phyloP scores from a whole-genome alignment of 2,113 vertebrate genomes.

The Gnathonemus echidnorhynchus region DNA sequence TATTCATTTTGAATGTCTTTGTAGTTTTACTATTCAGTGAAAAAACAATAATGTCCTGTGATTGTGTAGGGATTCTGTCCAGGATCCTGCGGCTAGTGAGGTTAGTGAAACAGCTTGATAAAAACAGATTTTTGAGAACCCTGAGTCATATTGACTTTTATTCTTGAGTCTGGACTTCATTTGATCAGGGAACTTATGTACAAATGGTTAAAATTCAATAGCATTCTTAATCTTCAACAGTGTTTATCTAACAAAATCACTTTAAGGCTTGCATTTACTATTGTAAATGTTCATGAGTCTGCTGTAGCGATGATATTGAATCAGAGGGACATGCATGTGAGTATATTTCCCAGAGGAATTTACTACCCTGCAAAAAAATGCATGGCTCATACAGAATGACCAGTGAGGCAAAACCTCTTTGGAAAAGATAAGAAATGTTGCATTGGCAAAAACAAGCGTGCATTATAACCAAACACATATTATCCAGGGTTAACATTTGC shows the following conservation, averaged over 20 bases:
- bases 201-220: neutral
- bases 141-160: neutral
- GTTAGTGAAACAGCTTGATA: neutral
- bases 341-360: neutral
- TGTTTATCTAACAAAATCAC: neutral
- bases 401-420: neutral
- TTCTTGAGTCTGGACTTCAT: neutral
- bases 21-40: neutral
- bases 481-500: neutral
- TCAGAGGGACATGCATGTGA: neutral
- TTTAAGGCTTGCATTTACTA: neutral
- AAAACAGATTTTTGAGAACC: neutral
- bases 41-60: neutral
- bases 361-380: neutral
- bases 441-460: neutral
- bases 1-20: neutral
- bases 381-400: neutral
- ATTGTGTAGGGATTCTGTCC: neutral
- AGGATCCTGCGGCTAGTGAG: neutral
- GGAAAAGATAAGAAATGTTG: neutral
- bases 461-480: neutral
- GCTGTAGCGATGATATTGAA: neutral
- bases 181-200: neutral
- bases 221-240: neutral
- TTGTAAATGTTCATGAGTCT: neutral